A percentile compares a stretch with the other conserved stretches of the same genome.
phyloP scores from a whole-genome alignment of 1,140 invertebrate genomes.

The Rhopalosiphum padi region DNA sequence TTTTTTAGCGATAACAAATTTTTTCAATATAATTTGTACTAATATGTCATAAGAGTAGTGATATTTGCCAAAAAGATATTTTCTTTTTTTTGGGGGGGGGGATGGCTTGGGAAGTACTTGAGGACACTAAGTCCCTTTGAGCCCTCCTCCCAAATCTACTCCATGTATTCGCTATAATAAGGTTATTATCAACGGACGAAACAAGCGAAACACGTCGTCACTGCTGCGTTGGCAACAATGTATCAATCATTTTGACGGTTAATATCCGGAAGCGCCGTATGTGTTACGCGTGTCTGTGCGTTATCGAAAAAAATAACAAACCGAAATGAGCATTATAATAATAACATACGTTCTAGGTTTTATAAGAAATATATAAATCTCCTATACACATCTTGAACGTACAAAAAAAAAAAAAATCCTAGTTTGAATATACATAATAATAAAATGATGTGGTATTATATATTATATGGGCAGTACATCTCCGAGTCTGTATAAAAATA shows the following conservation, averaged over 20 bases:
- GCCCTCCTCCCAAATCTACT: not conserved
- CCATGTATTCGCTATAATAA: not conserved
- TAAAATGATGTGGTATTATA: not conserved
- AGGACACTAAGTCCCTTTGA: not conserved
- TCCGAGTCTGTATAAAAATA: not conserved
- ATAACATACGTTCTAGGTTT: not conserved
- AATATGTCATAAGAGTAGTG: not conserved
- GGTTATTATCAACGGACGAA: not conserved
- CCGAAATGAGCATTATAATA: not conserved
- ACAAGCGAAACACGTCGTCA: not conserved
- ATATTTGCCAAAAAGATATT: not conserved
- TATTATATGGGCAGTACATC: not conserved
- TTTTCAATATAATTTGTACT: not conserved
- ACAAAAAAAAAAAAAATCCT: not conserved
- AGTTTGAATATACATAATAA: not conserved
- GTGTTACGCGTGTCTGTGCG: not conserved
- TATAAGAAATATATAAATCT: not conserved
- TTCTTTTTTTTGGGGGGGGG: not conserved
- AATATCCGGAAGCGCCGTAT: not conserved
- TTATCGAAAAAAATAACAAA: not conserved
- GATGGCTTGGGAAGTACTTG: not conserved
- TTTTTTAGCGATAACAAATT: not conserved
- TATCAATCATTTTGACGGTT: slow-evolving; percentile 38
- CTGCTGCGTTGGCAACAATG: not conserved
- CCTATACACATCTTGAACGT: not conserved